Base-by-base conservation (phyloP, 2,113 vertebrate species). In the Paracanthobrama guichenoti region DNA sequence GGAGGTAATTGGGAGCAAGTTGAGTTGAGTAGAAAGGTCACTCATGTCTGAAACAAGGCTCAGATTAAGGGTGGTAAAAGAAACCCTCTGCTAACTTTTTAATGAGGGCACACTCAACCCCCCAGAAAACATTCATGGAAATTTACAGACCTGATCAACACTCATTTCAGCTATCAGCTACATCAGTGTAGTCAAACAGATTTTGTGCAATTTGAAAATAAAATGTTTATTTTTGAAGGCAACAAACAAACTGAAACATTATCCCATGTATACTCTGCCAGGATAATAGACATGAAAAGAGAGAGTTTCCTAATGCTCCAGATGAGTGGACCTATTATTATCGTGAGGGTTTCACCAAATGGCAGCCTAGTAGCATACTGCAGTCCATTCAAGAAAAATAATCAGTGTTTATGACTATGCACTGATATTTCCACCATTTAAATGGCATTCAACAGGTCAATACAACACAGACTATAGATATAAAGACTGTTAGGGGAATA, bases 51-150 rank as follows among this genome's bases (percentile, higher is more conserved):
- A 86, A 74, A 79, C 53, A 59, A 55, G 84, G 62, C 84, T 86
- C 85, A 86, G 46, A 84, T 76, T 84, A 62, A 12, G 75, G 76
- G 74, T 62, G 74, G 89, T 85, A 89, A 88, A 22, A 80, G 84
- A 86, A 90, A 83, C 73, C 85, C 50, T 44, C 73, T 66, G 35
- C 9, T 86, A 26, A 77, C 35, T 53, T 66, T 86, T 90, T 86
- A 85, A 86, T 86, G 79, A 88, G 71, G 53, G 62, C 31, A 82
- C 48, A 66, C 24, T 22, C 14, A 62, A 22, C 24, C 28, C 79
- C 22, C 18, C 53, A 28, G 59, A 82, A 79, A 44, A 22, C 59
- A 72, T 53, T 57, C 6, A n/a, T 83, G 35, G 55, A 83, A 78
- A 64, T 72, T 28, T 83, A 50, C 48, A 46, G 46, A 31, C 48